Conservation (phyloP, 2,888 invertebrate species). For the Cinara cedri region DNA sequence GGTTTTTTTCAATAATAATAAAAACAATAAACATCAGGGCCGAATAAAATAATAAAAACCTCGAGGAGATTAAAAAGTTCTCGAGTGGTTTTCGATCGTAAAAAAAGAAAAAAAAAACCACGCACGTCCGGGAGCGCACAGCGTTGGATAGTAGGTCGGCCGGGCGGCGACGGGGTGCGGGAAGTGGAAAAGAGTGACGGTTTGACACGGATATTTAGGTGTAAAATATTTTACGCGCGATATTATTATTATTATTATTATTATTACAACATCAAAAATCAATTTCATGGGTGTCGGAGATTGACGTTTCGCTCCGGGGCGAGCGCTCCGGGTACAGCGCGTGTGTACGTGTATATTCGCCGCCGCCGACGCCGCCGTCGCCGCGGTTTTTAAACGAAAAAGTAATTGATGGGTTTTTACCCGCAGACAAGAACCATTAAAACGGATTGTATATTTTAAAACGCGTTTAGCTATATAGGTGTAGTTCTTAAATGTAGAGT, state of each 20-base stretch:
- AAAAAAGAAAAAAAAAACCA: too few relatives aligned
- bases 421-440: slow-evolving; percentile 41
- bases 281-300: slow-evolving; percentile 48
- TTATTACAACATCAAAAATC: slow-evolving; percentile 50
- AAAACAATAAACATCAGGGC: not conserved
- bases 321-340: not conserved
- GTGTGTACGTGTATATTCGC: not conserved
- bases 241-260: not conserved
- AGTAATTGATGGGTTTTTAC: slow-evolving; percentile 52
- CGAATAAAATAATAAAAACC: not conserved
- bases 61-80: slow-evolving; percentile 5
- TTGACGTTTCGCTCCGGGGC: slow-evolving; percentile 34
- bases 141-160: too few relatives aligned
- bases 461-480: not conserved
- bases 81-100: not conserved
- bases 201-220: slow-evolving; percentile 35
- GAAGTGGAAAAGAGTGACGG: too few relatives aligned
- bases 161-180: not conserved
- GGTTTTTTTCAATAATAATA: too few relatives aligned
- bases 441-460: slow-evolving; percentile 44
- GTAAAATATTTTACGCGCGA: slow-evolving; percentile 30
- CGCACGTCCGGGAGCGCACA: not conserved
- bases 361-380: not conserved
- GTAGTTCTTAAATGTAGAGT: slow-evolving; percentile 34
- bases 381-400: slow-evolving; percentile 46